Evolutionary conservation across 2,797 vertebrate species (phyloP), one percentile per base, ranked within the genome.

Genomic region (Valencia hispanica): DNA sequence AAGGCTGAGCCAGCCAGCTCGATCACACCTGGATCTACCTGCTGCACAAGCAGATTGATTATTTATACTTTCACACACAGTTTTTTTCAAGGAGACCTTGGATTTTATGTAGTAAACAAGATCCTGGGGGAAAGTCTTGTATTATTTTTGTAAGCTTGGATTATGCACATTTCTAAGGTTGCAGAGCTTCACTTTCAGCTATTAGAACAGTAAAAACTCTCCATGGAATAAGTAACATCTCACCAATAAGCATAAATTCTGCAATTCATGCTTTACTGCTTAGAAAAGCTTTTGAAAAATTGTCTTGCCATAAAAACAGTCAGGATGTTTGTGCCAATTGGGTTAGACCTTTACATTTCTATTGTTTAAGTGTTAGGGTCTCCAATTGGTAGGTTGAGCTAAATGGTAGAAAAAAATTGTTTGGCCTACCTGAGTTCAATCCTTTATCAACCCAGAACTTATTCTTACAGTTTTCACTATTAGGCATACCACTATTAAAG

Each of bases 1-100:
- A 68, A 47, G 72, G 70, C 83, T 73, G 69, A 79, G 80, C 80
- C 89, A 83, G 74, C 83, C 75, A 11, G 61, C 75, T 79, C 79
- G 72, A 78, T 87, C 83, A 74, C 79, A 82, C 85, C 74, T 51
- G 76, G 75, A 76, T 80, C 81, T 68, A 68, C 65, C 65, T 68
- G 39, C 65, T 69, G 30, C n/a, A 41, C 57, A 5, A 83, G 79
- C 75, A 82, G 77, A 87, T 80, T 4, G 27, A 51, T 79, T 72
- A 36, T 79, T 84, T 9, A 36, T 47, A 22, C n/a, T 63, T 70
- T 39, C 55, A 63, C n/a, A 3, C 27, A 2, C 32, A 25, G n/a
- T n/a, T 59, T 30, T 69, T 63, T 50, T 57, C 7, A 76, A 79
- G 78, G 30, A 55, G 30, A 25, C 68, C 81, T 72, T 72, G 30